Evolutionary conservation across 1,140 invertebrate genomes (phyloP).

Genomic region (Venustaconcha ellipsiformis): DNA sequence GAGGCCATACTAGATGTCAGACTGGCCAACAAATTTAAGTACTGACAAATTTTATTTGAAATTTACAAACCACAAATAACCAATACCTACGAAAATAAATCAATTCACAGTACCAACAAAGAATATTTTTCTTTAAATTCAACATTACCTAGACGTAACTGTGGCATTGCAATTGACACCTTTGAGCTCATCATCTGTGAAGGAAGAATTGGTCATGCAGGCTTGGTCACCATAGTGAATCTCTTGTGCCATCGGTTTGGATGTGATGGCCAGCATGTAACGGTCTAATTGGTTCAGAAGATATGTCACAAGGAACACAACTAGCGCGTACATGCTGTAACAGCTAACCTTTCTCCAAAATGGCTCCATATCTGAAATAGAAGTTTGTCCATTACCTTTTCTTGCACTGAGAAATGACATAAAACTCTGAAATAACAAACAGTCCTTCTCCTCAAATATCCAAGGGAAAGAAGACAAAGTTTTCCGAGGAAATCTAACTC

Average conservation of each 20-base stretch:
- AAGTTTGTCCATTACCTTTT: not conserved
- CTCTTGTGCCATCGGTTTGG: constrained; percentile 67
- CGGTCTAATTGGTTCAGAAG: constrained; percentile 70
- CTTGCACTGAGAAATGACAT: too few species aligned
- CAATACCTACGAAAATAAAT: not conserved
- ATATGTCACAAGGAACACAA: constrained; percentile 66
- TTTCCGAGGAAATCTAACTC: too few species aligned
- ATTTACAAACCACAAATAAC: not conserved
- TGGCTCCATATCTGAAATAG: constrained; percentile 23
- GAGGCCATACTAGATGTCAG: too few species aligned
- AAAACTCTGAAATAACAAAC: too few species aligned
- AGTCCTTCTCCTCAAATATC: too few species aligned
- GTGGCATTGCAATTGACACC: constrained; percentile 36
- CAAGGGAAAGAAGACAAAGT: too few species aligned
- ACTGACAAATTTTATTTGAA: too few species aligned
- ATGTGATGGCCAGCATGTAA: constrained; percentile 68
- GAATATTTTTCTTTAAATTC: not conserved
- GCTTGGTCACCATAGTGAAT: constrained; percentile 89
- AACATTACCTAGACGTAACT: constrained; percentile 7
- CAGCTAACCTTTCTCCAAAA: constrained; percentile 14
- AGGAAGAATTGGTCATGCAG: constrained; percentile 79
- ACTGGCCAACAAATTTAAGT: too few species aligned
- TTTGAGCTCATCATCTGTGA: constrained; percentile 20
- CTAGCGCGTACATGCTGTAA: constrained; percentile 66
- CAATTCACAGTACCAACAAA: too few species aligned